These are phyloP conservation scores for Sabatieria punctata DNA, from an alignment of 2,888 invertebrate species.

Conservation along the genomic window DNA sequence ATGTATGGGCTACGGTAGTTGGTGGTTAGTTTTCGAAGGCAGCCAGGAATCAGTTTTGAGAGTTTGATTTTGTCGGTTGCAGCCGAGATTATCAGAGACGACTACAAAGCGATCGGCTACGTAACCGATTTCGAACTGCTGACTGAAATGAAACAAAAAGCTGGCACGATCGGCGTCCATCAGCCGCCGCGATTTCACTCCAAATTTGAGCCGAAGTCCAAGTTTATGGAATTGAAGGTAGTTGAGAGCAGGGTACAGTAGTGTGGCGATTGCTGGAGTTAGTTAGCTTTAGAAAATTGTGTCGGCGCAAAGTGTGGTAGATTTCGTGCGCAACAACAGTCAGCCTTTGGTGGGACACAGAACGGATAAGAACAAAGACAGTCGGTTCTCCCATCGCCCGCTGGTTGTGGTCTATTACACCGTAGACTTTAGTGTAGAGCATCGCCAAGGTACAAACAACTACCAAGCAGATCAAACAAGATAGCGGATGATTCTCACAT, in stretches of 20 bases:
- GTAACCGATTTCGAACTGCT: conserved; percentile 33
- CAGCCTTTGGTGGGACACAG: conserved; percentile 42
- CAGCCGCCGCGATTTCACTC: conserved; percentile 39
- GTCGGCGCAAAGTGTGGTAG: conserved; percentile 32
- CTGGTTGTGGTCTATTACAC: conserved; percentile 43
- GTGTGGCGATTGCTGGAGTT: background rate
- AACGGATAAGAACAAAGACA: conserved; percentile 30
- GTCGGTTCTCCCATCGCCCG: conserved; percentile 30
- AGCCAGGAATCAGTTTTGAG: no score
- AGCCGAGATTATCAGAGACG: conserved; percentile 37
- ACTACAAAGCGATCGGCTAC: conserved; percentile 37
- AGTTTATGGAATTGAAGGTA: conserved; percentile 32
- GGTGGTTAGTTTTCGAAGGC: no score
- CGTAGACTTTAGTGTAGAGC: conserved; percentile 42
- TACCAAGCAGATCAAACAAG: no score
- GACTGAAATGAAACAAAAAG: conserved; percentile 27
- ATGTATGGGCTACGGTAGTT: no score
- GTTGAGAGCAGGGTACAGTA: no score
- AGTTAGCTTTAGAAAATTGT: background rate
- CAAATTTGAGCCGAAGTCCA: conserved; percentile 39
- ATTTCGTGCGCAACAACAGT: conserved; percentile 36
- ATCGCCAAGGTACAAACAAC: conserved; percentile 36
- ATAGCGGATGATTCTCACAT: no score
- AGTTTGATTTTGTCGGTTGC: conserved; percentile 13
- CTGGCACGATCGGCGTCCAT: conserved; percentile 35